Conservation (phyloP, 2,888 invertebrate genomes). For the Pherbina coryleti region DNA sequence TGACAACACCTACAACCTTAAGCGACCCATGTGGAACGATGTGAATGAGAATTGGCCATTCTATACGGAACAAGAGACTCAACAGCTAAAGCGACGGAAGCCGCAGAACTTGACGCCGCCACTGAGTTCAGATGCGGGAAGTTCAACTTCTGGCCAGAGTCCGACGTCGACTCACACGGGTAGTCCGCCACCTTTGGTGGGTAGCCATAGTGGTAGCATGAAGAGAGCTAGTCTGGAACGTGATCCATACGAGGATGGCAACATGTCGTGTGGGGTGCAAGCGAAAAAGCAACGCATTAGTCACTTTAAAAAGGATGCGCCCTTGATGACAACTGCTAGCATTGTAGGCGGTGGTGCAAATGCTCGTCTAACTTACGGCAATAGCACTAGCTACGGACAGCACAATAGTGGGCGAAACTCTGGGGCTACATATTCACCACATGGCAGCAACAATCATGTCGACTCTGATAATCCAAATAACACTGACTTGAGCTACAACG, state of each 20-base stretch:
- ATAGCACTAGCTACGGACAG: constrained; percentile 45
- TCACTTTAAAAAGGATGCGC: constrained; percentile 77
- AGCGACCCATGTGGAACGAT: constrained; percentile 91
- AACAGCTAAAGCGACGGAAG: constrained; percentile 89
- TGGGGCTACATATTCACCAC: constrained; percentile 57
- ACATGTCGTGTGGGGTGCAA: constrained; percentile 68
- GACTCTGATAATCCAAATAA: constrained; percentile 57
- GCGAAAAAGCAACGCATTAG: constrained; percentile 88
- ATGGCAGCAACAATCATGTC: constrained; percentile 22
- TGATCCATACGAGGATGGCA: constrained; percentile 71
- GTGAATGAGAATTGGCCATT: constrained; percentile 95
- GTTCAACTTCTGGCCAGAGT: constrained; percentile 84
- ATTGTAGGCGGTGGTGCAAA: constrained; percentile 15
- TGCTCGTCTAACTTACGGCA: constrained; percentile 34
- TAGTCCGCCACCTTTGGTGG: constrained; percentile 77
- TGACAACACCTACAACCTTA: constrained; percentile 91
- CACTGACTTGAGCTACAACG: constrained; percentile 65
- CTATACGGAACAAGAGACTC: constrained; percentile 90
- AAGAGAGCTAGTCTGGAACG: constrained; percentile 73
- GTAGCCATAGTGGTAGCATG: constrained; percentile 44
- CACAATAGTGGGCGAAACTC: constrained; percentile 42
- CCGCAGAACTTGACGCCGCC: constrained; percentile 93
- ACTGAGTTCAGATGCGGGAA: constrained; percentile 84
- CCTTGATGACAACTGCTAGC: constrained; percentile 10
- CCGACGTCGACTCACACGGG: constrained; percentile 81